These are phyloP conservation scores for Carassius carassius DNA, from an alignment of 2,113 vertebrate species.

Conservation along the genomic window DNA sequence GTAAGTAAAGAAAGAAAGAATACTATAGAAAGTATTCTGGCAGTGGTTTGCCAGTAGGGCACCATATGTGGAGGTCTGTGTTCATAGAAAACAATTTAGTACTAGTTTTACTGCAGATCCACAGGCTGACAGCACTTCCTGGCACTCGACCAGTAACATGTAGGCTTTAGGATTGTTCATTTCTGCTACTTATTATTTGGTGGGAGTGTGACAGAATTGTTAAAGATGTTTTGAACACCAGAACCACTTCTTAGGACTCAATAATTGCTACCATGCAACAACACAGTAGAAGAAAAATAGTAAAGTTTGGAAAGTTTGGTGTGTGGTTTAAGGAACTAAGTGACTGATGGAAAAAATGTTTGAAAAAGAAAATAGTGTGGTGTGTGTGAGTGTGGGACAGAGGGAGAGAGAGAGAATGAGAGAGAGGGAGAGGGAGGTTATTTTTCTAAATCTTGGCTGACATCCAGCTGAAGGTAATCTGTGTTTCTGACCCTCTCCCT, in stretches of 20 bases:
- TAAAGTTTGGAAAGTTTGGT: conserved; percentile 33
- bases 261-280: conserved; percentile 44
- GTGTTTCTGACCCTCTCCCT: conserved; percentile 49
- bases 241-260: conserved; percentile 53
- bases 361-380: conserved; percentile 30
- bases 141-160: conserved; percentile 53
- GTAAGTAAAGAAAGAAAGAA: not conserved
- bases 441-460: conserved; percentile 66
- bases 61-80: conserved; percentile 53
- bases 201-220: conserved; percentile 41
- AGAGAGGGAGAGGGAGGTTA: conserved; percentile 27
- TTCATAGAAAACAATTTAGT: conserved; percentile 58
- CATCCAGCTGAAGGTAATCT: conserved; percentile 58
- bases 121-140: conserved; percentile 54
- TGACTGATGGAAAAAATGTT: conserved; percentile 20
- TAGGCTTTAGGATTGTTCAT: conserved; percentile 56
- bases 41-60: conserved; percentile 43
- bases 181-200: conserved; percentile 55
- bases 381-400: conserved; percentile 48
- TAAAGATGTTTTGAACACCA: conserved; percentile 39
- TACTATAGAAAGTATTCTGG: conserved; percentile 39
- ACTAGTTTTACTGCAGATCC: conserved; percentile 64
- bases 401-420: conserved; percentile 58
- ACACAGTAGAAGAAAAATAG: conserved; percentile 38
- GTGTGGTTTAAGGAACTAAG: conserved; percentile 25